phyloP scores from a whole-genome alignment of 2,797 vertebrate genomes.

The Cuniculus paca region DNA sequence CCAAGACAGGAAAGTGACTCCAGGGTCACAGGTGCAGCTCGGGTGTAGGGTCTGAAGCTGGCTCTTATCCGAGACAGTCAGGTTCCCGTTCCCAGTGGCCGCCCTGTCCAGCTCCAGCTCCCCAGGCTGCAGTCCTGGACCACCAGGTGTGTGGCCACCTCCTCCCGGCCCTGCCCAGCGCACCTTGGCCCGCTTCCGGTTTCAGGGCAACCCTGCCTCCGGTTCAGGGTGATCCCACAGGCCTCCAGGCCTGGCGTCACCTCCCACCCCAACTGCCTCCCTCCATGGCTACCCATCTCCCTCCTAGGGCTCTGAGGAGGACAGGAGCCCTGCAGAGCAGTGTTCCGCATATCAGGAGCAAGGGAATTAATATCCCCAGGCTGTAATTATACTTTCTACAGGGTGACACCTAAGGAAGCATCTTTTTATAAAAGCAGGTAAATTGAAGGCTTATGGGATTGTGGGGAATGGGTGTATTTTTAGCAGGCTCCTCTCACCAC shows the following conservation, averaged over 20 bases:
- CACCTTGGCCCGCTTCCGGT: background rate
- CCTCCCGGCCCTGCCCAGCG: background rate
- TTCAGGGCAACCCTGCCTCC: background rate
- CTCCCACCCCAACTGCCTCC: background rate
- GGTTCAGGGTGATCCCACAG: background rate
- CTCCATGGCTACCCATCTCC: conserved; percentile 53
- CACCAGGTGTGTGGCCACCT: background rate
- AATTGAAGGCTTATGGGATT: conserved; percentile 88
- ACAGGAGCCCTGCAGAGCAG: conserved; percentile 84
- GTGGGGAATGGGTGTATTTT: conserved; percentile 84
- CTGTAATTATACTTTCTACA: conserved; percentile 90
- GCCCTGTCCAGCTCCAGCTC: background rate
- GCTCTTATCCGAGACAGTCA: too few species aligned
- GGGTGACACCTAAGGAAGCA: conserved; percentile 88
- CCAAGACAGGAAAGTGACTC: background rate
- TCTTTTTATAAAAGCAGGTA: conserved; percentile 89
- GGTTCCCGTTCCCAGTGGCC: background rate
- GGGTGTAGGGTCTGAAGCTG: background rate
- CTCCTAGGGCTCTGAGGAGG: conserved; percentile 75
- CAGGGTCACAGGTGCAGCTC: background rate
- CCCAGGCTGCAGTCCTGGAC: background rate
- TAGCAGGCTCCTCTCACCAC: conserved; percentile 68
- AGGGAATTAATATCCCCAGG: conserved; percentile 87
- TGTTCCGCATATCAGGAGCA: conserved; percentile 75
- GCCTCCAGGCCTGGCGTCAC: background rate